A percentile compares a stretch with the other conserved stretches of the same genome.
Evolutionary conservation across 2,113 vertebrate species (phyloP).

Genomic region (Myanophis thanlyinensis): DNA sequence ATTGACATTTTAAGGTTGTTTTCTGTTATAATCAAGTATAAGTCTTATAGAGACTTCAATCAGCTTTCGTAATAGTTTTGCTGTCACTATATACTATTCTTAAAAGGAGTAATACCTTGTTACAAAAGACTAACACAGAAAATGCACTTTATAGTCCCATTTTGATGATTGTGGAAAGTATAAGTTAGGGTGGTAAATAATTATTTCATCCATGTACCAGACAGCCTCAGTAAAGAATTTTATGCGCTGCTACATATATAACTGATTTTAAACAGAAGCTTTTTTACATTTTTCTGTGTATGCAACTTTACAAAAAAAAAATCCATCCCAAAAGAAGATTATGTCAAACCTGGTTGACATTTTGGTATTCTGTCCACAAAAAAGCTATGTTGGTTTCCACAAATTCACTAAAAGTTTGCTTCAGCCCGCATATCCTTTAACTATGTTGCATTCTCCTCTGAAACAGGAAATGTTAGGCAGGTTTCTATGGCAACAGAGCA

Average conservation of each 20-base stretch:
- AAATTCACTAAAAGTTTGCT: not conserved
- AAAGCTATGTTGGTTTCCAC: not conserved
- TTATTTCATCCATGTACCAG: not conserved
- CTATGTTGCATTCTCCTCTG: not conserved
- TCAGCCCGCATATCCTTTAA: not conserved
- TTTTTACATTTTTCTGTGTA: not conserved
- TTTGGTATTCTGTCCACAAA: not conserved
- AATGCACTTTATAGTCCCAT: not conserved
- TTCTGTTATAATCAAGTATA: not conserved
- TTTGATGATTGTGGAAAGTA: not conserved
- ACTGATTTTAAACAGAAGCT: not conserved
- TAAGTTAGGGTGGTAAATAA: not conserved
- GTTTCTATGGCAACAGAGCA: not conserved
- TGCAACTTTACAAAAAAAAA: not conserved
- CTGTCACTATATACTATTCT: not conserved
- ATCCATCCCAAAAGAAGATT: not conserved
- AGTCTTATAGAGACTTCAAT: not conserved
- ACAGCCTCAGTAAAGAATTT: not conserved
- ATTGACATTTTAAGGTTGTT: not conserved
- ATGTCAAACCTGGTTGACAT: not conserved
- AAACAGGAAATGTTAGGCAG: not conserved
- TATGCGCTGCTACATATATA: not conserved
- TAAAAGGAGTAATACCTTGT: not conserved
- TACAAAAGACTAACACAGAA: not conserved
- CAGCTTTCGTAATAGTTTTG: not conserved